These are phyloP conservation scores for Tachuris rubrigastra DNA, from an alignment of 2,113 vertebrate species.

Conservation along the genomic window DNA sequence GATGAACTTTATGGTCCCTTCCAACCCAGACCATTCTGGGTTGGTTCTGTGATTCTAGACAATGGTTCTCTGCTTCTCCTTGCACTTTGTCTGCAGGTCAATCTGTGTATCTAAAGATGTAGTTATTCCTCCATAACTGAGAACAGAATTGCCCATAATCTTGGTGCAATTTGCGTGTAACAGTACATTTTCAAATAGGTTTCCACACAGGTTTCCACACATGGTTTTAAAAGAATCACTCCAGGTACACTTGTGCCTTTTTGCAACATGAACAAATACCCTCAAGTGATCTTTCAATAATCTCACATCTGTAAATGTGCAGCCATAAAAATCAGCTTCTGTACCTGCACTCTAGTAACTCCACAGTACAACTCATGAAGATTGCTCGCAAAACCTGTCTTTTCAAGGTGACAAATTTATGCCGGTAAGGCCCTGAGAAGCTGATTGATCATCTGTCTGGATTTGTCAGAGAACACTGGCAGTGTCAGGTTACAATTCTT, in stretches of 20 bases:
- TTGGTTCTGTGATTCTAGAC: background rate
- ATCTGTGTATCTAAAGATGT: background rate
- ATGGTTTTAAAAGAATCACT: background rate
- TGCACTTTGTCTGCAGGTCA: background rate
- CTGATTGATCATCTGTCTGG: rapidly evolving
- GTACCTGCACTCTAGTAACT: background rate
- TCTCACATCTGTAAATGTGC: background rate
- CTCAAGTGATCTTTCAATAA: background rate
- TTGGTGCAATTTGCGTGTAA: background rate
- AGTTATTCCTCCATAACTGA: background rate
- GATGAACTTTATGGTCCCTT: background rate
- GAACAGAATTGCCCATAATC: background rate
- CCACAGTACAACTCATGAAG: background rate
- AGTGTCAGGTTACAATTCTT: background rate
- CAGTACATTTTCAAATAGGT: background rate
- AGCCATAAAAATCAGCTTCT: background rate
- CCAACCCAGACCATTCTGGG: background rate
- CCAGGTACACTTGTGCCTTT: background rate
- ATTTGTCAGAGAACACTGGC: background rate
- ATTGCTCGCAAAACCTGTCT: background rate
- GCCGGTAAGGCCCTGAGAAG: background rate
- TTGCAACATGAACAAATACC: background rate
- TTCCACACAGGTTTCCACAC: background rate
- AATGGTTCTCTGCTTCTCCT: background rate
- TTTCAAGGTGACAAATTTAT: background rate